These are phyloP conservation scores for Pachydiplax longipennis DNA, from an alignment of 2,888 invertebrate species.

Conservation along the genomic window DNA sequence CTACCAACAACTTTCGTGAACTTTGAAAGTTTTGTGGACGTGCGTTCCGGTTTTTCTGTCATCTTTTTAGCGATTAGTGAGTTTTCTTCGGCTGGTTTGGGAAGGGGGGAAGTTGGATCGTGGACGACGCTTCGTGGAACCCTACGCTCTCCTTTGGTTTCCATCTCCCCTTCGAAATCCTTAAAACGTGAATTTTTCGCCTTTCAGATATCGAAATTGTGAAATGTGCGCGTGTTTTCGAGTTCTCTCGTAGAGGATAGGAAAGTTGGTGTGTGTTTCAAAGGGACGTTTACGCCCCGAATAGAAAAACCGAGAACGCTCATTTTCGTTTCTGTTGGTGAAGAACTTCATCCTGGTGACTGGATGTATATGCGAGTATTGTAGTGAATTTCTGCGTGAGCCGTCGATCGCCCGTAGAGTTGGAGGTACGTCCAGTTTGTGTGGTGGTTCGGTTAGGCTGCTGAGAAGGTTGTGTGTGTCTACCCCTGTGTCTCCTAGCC, in stretches of 20 bases:
- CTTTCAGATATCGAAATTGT: not conserved
- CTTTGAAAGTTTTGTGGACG: not conserved
- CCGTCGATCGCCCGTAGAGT: not conserved
- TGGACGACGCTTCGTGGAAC: slow-evolving; percentile 16
- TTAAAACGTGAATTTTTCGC: not conserved
- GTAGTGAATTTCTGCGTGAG: not conserved
- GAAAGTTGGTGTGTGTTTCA: not conserved
- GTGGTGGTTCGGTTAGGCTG: not conserved
- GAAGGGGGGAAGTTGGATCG: not conserved
- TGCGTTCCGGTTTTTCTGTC: not conserved
- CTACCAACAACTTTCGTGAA: not conserved
- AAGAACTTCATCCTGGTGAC: not conserved
- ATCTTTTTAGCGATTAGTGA: not conserved
- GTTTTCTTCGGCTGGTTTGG: not conserved
- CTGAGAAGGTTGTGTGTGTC: not conserved
- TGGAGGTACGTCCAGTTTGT: not conserved
- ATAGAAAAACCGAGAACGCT: not conserved
- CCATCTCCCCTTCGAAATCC: not conserved
- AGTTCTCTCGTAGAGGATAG: not conserved
- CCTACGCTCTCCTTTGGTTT: not conserved
- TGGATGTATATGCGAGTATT: not conserved
- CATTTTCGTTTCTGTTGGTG: not conserved
- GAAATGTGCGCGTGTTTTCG: slow-evolving; percentile 11
- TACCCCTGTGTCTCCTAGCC: not conserved
- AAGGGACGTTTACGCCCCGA: slow-evolving; percentile 11